Percentiles rank a stretch among this genome's conserved stretches.
Conservation (phyloP, 2,113 vertebrate species). For the Cariama cristata region DNA sequence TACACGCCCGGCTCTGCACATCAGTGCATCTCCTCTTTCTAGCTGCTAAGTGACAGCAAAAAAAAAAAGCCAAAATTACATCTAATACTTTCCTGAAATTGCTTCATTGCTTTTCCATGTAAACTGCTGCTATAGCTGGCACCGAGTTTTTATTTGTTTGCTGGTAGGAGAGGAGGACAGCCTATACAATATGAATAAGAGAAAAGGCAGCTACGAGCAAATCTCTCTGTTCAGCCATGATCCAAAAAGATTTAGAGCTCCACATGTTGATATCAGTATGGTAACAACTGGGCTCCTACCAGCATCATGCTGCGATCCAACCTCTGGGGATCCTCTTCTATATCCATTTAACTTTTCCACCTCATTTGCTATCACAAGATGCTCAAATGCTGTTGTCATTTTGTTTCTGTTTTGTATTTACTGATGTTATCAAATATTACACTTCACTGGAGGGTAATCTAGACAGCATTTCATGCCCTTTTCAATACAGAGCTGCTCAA, state of each 20-base stretch:
- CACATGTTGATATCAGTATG: neutral
- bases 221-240: neutral
- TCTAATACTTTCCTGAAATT: slow-evolving; percentile 47
- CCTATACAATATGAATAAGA: neutral
- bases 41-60: slow-evolving; percentile 52
- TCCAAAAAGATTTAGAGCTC: slow-evolving; percentile 43
- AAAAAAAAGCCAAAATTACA: slow-evolving; percentile 30
- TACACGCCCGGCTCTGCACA: neutral
- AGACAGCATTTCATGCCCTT: slow-evolving; percentile 30
- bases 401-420: slow-evolving; percentile 33
- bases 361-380: neutral
- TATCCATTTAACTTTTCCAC: slow-evolving; percentile 40
- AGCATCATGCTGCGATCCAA: slow-evolving; percentile 21
- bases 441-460: slow-evolving; percentile 29
- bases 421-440: slow-evolving; percentile 54
- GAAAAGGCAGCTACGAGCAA: neutral
- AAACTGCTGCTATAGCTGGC: slow-evolving; percentile 40
- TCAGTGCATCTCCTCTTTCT: slow-evolving; percentile 1
- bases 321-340: slow-evolving; percentile 52
- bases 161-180: slow-evolving; percentile 18
- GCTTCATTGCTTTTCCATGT: slow-evolving; percentile 45
- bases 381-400: slow-evolving; percentile 28
- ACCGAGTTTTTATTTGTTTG: slow-evolving; percentile 42
- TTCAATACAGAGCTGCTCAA: slow-evolving; percentile 55
- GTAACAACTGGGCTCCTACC: slow-evolving; percentile 36